Conservation (phyloP, 2,888 invertebrate species). For the Tinea trinotella region DNA sequence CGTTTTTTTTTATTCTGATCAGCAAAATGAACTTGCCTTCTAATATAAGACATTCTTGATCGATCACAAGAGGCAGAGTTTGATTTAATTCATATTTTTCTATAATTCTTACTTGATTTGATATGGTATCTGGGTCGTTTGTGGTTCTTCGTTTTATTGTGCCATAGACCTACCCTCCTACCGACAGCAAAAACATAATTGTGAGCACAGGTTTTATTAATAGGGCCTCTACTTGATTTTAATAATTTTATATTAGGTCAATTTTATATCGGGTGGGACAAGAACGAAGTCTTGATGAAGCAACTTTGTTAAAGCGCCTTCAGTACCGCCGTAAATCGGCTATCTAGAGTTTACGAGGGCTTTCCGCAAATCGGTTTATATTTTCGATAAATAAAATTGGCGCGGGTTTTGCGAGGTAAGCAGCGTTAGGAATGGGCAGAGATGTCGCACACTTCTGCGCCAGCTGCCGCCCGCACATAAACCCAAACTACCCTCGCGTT, state of each 20-base stretch:
- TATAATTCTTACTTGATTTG: too few species aligned
- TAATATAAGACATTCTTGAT: too few species aligned
- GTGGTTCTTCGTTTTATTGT: too few species aligned
- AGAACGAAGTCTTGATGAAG: slow-evolving; percentile 53
- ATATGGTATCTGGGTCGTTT: too few species aligned
- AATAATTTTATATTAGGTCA: neutral
- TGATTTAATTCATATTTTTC: too few species aligned
- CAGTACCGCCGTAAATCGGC: slow-evolving; percentile 68
- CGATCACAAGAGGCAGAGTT: too few species aligned
- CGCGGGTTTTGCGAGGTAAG: slow-evolving; percentile 72
- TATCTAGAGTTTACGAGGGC: slow-evolving; percentile 65
- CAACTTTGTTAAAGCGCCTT: slow-evolving; percentile 62
- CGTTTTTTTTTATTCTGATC: too few species aligned
- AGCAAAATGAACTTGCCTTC: too few species aligned
- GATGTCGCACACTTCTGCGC: slow-evolving; percentile 33
- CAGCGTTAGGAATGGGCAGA: slow-evolving; percentile 66
- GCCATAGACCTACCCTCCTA: too few species aligned
- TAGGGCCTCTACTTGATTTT: neutral
- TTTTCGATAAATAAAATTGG: slow-evolving; percentile 74
- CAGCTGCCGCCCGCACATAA: slow-evolving; percentile 66
- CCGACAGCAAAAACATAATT: too few species aligned
- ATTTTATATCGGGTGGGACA: slow-evolving; percentile 19
- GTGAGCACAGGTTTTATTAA: neutral
- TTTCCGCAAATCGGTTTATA: slow-evolving; percentile 72
- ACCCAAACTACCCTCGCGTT: slow-evolving; percentile 67